Evolutionary conservation across 2,888 invertebrate genomes (phyloP).

Genomic region (Galerucella nymphaeae): DNA sequence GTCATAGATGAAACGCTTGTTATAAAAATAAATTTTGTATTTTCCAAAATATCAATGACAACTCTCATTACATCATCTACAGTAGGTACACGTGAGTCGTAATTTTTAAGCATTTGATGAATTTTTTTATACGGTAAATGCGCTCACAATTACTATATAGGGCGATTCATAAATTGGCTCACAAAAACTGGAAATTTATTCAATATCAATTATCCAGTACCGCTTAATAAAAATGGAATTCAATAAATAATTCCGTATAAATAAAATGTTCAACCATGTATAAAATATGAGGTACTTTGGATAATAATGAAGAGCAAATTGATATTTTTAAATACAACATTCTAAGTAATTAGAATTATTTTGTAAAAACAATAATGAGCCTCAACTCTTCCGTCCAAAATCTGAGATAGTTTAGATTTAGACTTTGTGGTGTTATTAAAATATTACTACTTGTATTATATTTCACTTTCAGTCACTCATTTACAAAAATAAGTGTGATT

Average conservation of each 20-base stretch:
- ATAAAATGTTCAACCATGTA: too few species aligned
- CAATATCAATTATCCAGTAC: too few species aligned
- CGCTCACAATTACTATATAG: too few species aligned
- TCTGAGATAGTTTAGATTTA: conserved; percentile 51
- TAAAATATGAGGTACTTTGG: too few species aligned
- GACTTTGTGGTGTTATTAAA: conserved; percentile 10
- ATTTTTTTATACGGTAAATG: too few species aligned
- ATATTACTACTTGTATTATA: conserved; percentile 1
- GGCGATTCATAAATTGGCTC: too few species aligned
- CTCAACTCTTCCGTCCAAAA: conserved; percentile 58
- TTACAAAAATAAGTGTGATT: background rate
- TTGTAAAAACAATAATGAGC: conserved; percentile 41
- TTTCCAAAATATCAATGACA: conserved; percentile 15
- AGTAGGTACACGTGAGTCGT: too few species aligned
- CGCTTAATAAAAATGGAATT: too few species aligned
- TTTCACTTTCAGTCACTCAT: conserved; percentile 17
- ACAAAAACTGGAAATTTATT: too few species aligned
- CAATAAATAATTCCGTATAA: too few species aligned
- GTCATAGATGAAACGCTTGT: conserved; percentile 15
- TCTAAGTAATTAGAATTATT: background rate
- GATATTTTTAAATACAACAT: conserved; percentile 11
- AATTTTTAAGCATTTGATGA: too few species aligned
- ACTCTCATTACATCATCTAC: background rate
- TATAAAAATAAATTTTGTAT: conserved; percentile 13
- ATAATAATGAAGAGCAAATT: conserved; percentile 24